Evolutionary conservation across 2,888 invertebrate genomes (phyloP), one percentile per base, ranked within the genome.

Genomic region (Protonemura montana): DNA sequence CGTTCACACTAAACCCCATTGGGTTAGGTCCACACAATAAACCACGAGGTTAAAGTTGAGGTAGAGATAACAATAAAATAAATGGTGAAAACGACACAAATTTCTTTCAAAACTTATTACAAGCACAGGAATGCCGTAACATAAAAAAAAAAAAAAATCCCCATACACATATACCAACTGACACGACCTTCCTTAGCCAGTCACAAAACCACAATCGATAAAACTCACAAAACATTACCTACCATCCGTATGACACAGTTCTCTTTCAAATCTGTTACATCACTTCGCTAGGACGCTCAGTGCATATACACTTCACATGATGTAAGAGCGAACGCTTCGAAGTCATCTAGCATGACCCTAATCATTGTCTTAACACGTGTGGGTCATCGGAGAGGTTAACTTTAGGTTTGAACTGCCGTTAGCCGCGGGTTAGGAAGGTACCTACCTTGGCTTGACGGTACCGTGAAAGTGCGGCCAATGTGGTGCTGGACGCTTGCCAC

Each of bases 351-450:
- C 59, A 21, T 78, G 78, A 28, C 78, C 78, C 28, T 78, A 78
- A 78, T 78, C 78, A 78, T 27, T 78, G 78, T 78, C 78, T 78
- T 28, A 78, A 78, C 28, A 78, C 26, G 78, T 78, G 78, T 27
- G 78, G 78, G 78, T 78, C 78, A 78, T 26, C 28, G 1, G 7
- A 78, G n/a, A 78, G 78, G 78, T 78, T 78, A 78, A 26, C 78
- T 26, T 27, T 16, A 35, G 35, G 13, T 28, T 78, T 27, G 27
- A 78, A 78, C 78, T 78, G 27, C 78, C 78, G 78, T 78, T 78
- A 78, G 0, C 26, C 10, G 28, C 6, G 78, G n/a, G 35, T 21
- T 59, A 59, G 59, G 25, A 16, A 78, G 28, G 78, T 78, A 78
- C n/a, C 35, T 59, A 41, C 41, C 41, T 59, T 2, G 59, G 59